Percentiles rank a stretch among this genome's conserved stretches.
Conservation (phyloP, 2,888 invertebrate species). For the Sycophila texana region DNA sequence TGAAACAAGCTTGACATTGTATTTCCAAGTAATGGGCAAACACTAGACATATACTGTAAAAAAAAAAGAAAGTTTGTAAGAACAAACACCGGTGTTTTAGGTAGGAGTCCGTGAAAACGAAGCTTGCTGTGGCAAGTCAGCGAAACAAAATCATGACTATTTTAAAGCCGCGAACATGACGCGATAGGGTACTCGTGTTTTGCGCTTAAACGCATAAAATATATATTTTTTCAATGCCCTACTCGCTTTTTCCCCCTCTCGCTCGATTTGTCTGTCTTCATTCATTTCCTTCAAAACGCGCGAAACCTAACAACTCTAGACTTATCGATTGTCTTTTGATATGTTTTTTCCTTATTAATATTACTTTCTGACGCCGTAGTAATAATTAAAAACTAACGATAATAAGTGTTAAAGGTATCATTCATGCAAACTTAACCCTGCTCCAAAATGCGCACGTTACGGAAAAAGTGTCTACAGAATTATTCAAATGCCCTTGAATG, state of each 20-base stretch:
- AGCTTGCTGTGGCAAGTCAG: constrained; percentile 1
- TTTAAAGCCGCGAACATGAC: constrained; percentile 4
- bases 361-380: background rate
- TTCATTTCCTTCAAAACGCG: constrained; percentile 1
- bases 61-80: background rate
- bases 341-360: background rate
- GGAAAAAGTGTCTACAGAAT: background rate
- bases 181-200: background rate
- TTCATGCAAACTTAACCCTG: background rate
- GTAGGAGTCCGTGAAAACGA: background rate
- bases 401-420: no score
- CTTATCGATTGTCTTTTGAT: constrained; percentile 11
- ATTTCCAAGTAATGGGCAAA: no score
- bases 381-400: background rate
- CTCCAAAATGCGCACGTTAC: background rate
- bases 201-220: background rate
- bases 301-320: constrained; percentile 12
- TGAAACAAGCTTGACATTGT: no score
- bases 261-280: background rate
- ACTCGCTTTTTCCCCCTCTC: background rate
- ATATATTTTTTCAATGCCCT: background rate
- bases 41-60: no score
- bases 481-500: no score
- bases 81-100: background rate
- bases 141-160: constrained; percentile 21